Base-by-base conservation (phyloP, 2,113 vertebrate genomes). In the Andinoacara biseriatus region DNA sequence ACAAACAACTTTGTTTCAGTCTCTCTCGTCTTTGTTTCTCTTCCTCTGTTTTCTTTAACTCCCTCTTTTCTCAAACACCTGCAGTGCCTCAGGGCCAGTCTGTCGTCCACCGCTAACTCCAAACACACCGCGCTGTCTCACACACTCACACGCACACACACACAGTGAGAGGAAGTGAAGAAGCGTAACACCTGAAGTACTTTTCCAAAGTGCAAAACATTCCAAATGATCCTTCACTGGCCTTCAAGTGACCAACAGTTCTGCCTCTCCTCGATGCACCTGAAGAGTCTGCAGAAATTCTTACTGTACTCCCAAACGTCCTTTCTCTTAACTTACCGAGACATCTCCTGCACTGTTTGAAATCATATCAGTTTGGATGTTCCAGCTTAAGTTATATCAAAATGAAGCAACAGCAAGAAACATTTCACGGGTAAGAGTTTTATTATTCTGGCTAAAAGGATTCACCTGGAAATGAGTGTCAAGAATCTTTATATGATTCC, bases 71-170 rank as follows among this genome's bases (percentile, higher is more conserved):
- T 82, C 59, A 78, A 80, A 94, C 95, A 95, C 94, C 93, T 95
- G 95, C 91, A 93, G 76, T 20, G 93, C 94, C 93, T 89, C 85
- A 13, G 94, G 95, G 92, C 69, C 76, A 40, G 90, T 90, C 91
- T 89, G 83, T 91, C 89, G 82, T 86, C 89, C 88, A 85, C 56
- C 38, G 18, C 84, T 59, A 24, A 86, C 88, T 79, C 81, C 63
- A 82, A 82, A 87, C 87, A 82, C 85, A 85, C n/a, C 29, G 4
- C 8, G 62, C 60, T 84, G 59, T 69, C 75, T 59, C 82, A 33
- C 46, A 78, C 67, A 74, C 77, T 58, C 79, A 67, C 77, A 74
- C 77, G 78, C 85, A 78, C 74, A 76, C 75, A 78, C 52, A 76
- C 76, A 14, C 58, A 60, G 57, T 7, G 38, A 38, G 5, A 92